Evolutionary conservation across 2,113 vertebrate species (phyloP), one percentile per base, ranked within the genome.

Genomic region (Athene cunicularia): DNA sequence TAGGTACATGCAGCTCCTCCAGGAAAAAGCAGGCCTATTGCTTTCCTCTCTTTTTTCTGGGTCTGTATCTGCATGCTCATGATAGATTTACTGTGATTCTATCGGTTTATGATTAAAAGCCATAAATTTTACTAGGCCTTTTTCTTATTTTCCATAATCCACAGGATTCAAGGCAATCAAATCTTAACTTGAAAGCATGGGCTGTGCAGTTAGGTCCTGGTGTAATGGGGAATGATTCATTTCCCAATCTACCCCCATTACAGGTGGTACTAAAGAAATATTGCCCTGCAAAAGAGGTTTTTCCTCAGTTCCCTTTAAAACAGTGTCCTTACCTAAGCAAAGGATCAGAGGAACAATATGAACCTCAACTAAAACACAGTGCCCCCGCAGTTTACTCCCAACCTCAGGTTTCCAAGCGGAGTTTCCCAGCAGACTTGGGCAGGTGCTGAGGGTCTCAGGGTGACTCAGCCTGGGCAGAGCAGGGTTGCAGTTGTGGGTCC

Each of bases 241-340:
- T 91, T 80, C 82, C 90, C 80, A 80, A 41, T 84, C 85, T 49
- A 77, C 60, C 63, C 43, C 90, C 66, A 82, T 97, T 97, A 95
- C 77, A 41, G 30, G 75, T 86, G 86, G 80, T 47, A 26, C 93
- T 96, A 94, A 98, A 97, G 93, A 98, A 96, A 97, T 95, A 96
- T 4, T 88, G 84, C 17, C 13, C 94, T 16, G n/a, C n/a, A 85
- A 76, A 96, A 91, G 82, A 80, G 67, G 66, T 89, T 88, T 95
- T 92, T 74, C 85, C 92, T 91, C 80, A 71, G 20, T 79, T 89
- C 35, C 71, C 86, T 73, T 92, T 88, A 92, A 94, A 96, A 93
- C 91, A 82, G 74, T 2, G 9, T 20, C 23, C 52, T 85, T 41
- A 77, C 79, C 60, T 50, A 56, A 91, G 47, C 63, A 62, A 73